phyloP scores from a whole-genome alignment of 2,888 invertebrate species.

The Malthinus seriepunctatus region DNA sequence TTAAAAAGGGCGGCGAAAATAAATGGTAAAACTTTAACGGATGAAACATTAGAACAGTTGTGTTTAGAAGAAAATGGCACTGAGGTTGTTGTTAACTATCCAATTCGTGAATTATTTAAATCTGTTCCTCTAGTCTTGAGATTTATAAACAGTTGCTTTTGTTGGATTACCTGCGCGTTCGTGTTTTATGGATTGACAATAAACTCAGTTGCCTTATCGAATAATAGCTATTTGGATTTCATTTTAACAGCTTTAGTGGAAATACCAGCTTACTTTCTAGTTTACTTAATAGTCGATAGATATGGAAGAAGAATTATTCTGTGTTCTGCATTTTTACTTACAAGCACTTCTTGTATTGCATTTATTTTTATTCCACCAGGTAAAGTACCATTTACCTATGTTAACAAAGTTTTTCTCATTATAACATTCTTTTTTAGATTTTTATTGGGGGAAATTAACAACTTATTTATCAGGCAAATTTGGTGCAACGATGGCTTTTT shows the following conservation, averaged over 20 bases:
- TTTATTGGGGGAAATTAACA: constrained; percentile 57
- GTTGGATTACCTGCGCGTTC: constrained; percentile 79
- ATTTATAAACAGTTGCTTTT: constrained; percentile 70
- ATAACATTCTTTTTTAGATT: constrained; percentile 57
- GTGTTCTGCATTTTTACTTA: constrained; percentile 64
- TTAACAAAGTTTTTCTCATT: not conserved
- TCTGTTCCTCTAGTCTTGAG: constrained; percentile 54
- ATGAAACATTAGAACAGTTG: constrained; percentile 45
- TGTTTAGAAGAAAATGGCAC: constrained; percentile 3
- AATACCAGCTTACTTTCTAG: constrained; percentile 72
- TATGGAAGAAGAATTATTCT: constrained; percentile 68
- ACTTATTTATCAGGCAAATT: constrained; percentile 67
- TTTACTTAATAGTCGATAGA: constrained; percentile 65
- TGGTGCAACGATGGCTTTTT: constrained; percentile 67
- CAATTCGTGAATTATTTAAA: not conserved
- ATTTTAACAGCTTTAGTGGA: constrained; percentile 70
- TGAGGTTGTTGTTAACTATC: not conserved
- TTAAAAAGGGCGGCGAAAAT: constrained; percentile 65
- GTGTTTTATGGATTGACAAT: constrained; percentile 81
- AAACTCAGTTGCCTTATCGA: constrained; percentile 74
- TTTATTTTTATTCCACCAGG: constrained; percentile 63
- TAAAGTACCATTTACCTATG: constrained; percentile 49
- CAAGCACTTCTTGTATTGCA: constrained; percentile 62
- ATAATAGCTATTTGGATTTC: constrained; percentile 78
- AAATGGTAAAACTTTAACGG: constrained; percentile 56